These are phyloP conservation scores for Clarias platycephalus DNA, from an alignment of 2,797 vertebrate genomes.

Conservation along the genomic window DNA sequence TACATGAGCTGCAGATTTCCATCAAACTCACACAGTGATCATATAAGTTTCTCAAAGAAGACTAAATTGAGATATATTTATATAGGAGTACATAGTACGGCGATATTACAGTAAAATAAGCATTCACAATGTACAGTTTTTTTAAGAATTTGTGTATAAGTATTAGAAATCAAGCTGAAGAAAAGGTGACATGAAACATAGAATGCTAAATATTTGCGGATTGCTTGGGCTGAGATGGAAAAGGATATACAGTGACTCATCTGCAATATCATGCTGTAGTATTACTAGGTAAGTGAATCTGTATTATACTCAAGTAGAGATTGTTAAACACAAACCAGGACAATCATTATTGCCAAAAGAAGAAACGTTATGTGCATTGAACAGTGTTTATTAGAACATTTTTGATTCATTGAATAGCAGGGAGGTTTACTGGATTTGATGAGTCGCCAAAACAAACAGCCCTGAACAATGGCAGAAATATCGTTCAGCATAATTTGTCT, in stretches of 20 bases:
- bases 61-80: not conserved
- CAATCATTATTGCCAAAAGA: not conserved
- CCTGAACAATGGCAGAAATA: constrained; percentile 15
- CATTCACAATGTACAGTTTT: not conserved
- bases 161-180: not conserved
- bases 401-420: constrained; percentile 12
- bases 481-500: not conserved
- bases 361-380: not conserved
- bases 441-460: not conserved
- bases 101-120: no score
- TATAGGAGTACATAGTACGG: not conserved
- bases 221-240: not conserved
- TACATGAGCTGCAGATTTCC: not conserved
- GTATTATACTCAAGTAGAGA: not conserved
- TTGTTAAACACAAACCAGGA: not conserved
- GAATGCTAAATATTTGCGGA: not conserved
- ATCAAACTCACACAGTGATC: not conserved
- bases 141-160: not conserved
- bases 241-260: not conserved
- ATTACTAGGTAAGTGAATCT: not conserved
- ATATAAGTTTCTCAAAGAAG: not conserved
- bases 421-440: constrained; percentile 26
- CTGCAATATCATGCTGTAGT: not conserved
- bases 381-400: not conserved
- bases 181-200: not conserved